These are phyloP conservation scores for Umimayanthus kanabou DNA, from an alignment of 92 coral and sea anemone genomes.

Conservation along the genomic window DNA sequence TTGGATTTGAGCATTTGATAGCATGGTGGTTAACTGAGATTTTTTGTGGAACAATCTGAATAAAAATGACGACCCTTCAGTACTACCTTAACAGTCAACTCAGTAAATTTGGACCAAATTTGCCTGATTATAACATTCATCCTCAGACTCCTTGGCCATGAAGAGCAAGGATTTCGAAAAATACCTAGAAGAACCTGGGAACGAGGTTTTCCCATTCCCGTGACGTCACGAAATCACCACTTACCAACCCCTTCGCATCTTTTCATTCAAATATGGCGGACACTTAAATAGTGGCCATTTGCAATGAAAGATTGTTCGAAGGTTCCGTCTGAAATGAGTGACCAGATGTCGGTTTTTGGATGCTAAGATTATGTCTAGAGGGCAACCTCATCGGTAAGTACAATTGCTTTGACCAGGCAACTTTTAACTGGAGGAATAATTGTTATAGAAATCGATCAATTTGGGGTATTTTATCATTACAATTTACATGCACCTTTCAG, in stretches of 20 bases:
- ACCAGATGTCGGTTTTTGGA: conserved; percentile 9
- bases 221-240: conserved; percentile 24
- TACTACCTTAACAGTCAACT: no score
- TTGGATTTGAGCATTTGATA: no score
- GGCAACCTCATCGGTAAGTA: conserved; percentile 42
- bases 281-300: conserved; percentile 29
- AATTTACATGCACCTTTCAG: conserved; percentile 17
- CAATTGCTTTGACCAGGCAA: background rate
- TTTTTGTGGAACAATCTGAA: no score
- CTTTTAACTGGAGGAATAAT: conserved; percentile 10
- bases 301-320: conserved; percentile 24
- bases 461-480: background rate
- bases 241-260: conserved; percentile 41
- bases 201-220: background rate
- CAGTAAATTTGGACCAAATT: no score
- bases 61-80: no score
- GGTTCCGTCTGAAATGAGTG: conserved; percentile 20
- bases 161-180: no score
- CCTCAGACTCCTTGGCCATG: no score
- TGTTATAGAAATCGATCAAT: conserved; percentile 2
- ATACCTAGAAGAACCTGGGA: background rate
- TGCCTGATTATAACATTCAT: no score
- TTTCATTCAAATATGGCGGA: conserved; percentile 45
- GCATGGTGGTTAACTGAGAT: no score
- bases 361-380: conserved; percentile 41